Percentiles rank a stretch among this genome's conserved stretches.
phyloP scores from a whole-genome alignment of 2,888 invertebrate genomes.

The Drosophila buzzatii region DNA sequence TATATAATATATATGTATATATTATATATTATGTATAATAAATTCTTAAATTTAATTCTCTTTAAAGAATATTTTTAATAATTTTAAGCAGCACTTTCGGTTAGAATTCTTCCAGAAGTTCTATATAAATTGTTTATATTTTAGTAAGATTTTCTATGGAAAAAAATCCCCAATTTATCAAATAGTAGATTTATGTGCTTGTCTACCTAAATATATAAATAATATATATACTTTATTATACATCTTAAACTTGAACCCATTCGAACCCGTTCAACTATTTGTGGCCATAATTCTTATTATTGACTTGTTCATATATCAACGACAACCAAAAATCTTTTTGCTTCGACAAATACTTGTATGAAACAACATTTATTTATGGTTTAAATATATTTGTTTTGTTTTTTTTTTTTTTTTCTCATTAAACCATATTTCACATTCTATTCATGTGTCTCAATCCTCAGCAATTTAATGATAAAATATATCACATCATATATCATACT shows the following conservation, averaged over 20 bases:
- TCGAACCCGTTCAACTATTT: not conserved
- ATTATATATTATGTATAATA: too few species aligned
- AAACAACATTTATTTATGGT: not conserved
- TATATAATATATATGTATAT: not conserved
- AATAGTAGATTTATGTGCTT: not conserved
- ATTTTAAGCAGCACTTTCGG: not conserved
- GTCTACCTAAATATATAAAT: not conserved
- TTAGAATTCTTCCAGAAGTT: not conserved
- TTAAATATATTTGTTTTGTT: not conserved
- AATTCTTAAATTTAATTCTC: too few species aligned
- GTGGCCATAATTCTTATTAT: not conserved
- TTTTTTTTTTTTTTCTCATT: too few species aligned
- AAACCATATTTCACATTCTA: not conserved
- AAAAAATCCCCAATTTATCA: not conserved
- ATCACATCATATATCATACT: conserved; percentile 4
- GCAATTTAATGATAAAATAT: conserved; percentile 8
- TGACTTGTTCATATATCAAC: conserved; percentile 6
- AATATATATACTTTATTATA: not conserved
- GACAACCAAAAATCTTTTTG: not conserved
- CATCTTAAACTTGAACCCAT: not conserved
- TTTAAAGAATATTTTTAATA: not conserved
- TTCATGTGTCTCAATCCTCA: not conserved
- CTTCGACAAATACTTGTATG: not conserved
- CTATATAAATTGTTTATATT: not conserved
- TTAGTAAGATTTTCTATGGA: not conserved